Percentiles rank a stretch among this genome's conserved stretches.
These are phyloP conservation scores for Trichogramma pretiosum DNA, from an alignment of 1,140 invertebrate species.

Conservation along the genomic window DNA sequence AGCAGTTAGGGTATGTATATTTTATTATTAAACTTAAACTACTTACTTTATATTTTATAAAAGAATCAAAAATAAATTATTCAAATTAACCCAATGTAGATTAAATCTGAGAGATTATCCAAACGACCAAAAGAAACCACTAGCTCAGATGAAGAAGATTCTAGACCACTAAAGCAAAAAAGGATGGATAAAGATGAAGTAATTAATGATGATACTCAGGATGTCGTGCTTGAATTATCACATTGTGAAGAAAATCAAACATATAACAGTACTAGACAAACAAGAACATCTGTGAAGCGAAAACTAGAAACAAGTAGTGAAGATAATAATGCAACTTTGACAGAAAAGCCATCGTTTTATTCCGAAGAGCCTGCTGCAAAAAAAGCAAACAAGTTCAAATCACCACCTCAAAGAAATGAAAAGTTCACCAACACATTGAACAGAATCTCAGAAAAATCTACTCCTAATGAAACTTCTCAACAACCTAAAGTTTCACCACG, in stretches of 20 bases:
- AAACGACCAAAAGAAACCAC: conserved; percentile 22
- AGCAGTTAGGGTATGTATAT: neutral
- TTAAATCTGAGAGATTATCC: conserved; percentile 4
- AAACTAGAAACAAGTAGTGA: conserved; percentile 19
- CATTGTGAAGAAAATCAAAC: conserved; percentile 6
- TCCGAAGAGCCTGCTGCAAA: conserved; percentile 19
- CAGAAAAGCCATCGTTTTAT: neutral
- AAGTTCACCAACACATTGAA: neutral
- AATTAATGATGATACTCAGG: neutral
- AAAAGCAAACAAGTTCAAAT: conserved; percentile 17
- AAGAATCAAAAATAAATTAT: too few relatives aligned
- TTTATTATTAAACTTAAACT: neutral
- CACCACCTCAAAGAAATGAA: neutral
- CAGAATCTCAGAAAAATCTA: conserved; percentile 6
- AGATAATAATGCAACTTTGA: neutral
- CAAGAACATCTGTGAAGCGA: conserved; percentile 9
- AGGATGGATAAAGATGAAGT: conserved; percentile 20
- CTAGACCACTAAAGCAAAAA: conserved; percentile 21
- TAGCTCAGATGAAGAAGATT: conserved; percentile 24
- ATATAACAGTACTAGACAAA: neutral
- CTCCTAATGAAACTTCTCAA: neutral
- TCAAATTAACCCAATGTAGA: neutral
- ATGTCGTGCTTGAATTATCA: neutral
- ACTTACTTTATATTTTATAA: too few relatives aligned
- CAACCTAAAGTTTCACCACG: neutral